Percentiles rank a stretch among this genome's conserved stretches.
Conservation (phyloP, 2,888 invertebrate genomes). For the Xanthostigma xanthostigma region DNA sequence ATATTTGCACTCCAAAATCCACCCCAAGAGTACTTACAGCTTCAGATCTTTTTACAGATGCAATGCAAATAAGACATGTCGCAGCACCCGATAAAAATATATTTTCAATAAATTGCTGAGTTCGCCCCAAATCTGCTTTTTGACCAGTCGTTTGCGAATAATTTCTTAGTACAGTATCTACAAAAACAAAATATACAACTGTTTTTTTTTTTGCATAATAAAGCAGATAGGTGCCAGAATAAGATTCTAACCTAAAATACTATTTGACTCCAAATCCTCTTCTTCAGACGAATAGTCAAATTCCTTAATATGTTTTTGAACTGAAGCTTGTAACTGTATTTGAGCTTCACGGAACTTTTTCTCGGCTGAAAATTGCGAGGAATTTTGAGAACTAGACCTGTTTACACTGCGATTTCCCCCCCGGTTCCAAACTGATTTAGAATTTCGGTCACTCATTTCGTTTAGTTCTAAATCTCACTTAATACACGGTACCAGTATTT, state of each 20-base stretch:
- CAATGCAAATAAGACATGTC: slow-evolving; percentile 83
- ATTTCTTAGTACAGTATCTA: slow-evolving; percentile 33
- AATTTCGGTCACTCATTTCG: too few species aligned
- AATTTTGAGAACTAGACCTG: too few species aligned
- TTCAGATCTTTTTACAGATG: slow-evolving; percentile 64
- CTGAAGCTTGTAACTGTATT: slow-evolving; percentile 31
- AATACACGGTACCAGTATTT: too few species aligned
- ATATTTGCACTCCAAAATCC: not conserved
- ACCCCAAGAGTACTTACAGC: slow-evolving; percentile 30
- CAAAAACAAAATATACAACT: slow-evolving; percentile 5
- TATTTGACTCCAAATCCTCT: slow-evolving; percentile 33
- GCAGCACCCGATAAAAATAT: slow-evolving; percentile 63
- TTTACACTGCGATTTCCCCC: too few species aligned
- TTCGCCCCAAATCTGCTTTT: slow-evolving; percentile 35
- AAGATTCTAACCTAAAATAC: slow-evolving; percentile 28
- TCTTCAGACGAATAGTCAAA: slow-evolving; percentile 38
- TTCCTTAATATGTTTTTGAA: slow-evolving; percentile 31
- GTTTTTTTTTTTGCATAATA: not conserved
- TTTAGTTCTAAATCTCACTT: too few species aligned
- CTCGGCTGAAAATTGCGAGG: slow-evolving; percentile 14
- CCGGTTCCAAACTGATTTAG: too few species aligned
- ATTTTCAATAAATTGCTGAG: slow-evolving; percentile 61
- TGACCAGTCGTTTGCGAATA: slow-evolving; percentile 29
- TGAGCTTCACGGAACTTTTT: slow-evolving; percentile 32
- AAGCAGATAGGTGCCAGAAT: not conserved